Conservation (phyloP, 1,140 invertebrate genomes). For the Delia radicum region DNA sequence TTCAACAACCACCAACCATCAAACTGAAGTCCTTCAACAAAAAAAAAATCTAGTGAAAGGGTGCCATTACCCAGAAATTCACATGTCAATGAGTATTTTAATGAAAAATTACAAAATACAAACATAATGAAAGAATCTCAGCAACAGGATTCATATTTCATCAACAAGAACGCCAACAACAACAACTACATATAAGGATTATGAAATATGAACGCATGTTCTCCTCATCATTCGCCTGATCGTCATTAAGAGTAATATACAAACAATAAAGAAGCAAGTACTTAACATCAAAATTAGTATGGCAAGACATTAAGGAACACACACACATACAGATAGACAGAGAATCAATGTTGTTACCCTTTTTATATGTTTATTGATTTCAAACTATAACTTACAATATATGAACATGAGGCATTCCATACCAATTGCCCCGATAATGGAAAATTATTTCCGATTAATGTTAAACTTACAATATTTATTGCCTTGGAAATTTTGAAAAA, state of each 20-base stretch:
- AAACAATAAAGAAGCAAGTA: conserved; percentile 1
- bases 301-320: background rate
- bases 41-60: conserved; percentile 6
- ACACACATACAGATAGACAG: no score
- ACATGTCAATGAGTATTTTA: conserved; percentile 17
- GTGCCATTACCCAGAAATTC: conserved; percentile 10
- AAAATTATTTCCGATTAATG: no score
- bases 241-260: background rate
- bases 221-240: background rate
- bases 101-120: background rate
- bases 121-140: background rate
- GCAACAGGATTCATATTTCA: conserved; percentile 19
- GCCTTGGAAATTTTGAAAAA: no score
- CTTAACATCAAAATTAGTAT: background rate
- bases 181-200: background rate
- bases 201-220: conserved; percentile 20
- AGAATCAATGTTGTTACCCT: background rate
- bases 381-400: no score
- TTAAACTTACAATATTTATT: no score
- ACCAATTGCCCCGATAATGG: no score
- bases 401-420: no score
- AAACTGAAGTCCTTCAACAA: background rate
- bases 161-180: background rate
- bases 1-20: conserved; percentile 1
- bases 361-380: no score